A percentile compares a stretch with the other conserved stretches of the same genome.
Evolutionary conservation across 2,888 invertebrate species (phyloP).

Genomic region (Dysmachus trigonus): DNA sequence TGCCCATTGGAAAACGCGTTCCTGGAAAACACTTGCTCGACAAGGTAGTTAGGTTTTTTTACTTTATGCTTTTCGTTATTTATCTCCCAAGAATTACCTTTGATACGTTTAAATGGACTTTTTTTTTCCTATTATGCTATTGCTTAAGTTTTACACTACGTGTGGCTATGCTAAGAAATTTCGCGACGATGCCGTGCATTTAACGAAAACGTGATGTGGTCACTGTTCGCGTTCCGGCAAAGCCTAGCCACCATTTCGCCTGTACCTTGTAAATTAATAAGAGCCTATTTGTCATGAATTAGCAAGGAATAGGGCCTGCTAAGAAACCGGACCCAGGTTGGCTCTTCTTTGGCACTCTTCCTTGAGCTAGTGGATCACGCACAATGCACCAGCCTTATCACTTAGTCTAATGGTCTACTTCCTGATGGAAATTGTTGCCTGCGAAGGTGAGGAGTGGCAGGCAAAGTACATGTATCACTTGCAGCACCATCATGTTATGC

Average conservation of each 20-base stretch:
- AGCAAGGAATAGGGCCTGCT: constrained; percentile 22
- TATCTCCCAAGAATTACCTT: constrained; percentile 23
- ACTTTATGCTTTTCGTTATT: background rate
- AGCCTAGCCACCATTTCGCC: background rate
- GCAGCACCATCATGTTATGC: background rate
- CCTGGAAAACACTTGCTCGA: constrained; percentile 3
- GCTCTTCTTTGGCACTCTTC: background rate
- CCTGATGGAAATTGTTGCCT: background rate
- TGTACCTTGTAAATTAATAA: constrained; percentile 48
- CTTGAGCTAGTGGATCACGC: background rate
- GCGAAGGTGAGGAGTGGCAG: background rate
- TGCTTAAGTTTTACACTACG: constrained; percentile 3
- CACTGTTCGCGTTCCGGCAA: background rate
- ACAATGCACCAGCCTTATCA: background rate
- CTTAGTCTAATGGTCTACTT: constrained; percentile 1
- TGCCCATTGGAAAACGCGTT: background rate
- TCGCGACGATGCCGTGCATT: background rate
- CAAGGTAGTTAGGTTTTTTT: background rate
- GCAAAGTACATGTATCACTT: background rate
- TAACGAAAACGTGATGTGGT: background rate
- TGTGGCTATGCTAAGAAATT: background rate
- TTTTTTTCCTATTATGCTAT: constrained; percentile 25
- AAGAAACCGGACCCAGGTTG: background rate
- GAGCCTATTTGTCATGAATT: constrained; percentile 49
- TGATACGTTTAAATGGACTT: constrained; percentile 17